A percentile compares a stretch with the other conserved stretches of the same genome.
These are phyloP conservation scores for Cremastobaeus sp. DNA, from an alignment of 2,888 invertebrate species.

Conservation along the genomic window DNA sequence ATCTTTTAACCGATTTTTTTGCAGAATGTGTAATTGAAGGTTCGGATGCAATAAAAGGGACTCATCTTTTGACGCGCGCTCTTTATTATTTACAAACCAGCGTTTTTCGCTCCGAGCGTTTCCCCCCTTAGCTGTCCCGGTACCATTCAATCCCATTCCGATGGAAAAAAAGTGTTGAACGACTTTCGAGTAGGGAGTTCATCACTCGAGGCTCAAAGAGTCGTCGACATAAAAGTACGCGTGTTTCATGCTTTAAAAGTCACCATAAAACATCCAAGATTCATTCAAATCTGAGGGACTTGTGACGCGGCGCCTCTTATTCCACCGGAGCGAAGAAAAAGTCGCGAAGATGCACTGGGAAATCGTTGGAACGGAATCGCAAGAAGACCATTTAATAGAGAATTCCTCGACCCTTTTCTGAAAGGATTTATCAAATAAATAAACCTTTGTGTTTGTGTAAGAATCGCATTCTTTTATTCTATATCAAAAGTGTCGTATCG, in stretches of 20 bases:
- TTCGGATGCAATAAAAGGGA: constrained; percentile 48
- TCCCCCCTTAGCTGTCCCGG: constrained; percentile 36
- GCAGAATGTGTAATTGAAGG: too few relatives aligned
- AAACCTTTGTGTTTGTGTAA: constrained; percentile 35
- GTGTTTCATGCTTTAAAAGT: constrained; percentile 60
- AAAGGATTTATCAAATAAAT: constrained; percentile 47
- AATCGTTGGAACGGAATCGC: constrained; percentile 30
- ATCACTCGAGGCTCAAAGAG: constrained; percentile 60
- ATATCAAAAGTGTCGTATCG: constrained; percentile 44
- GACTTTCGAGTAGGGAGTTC: constrained; percentile 60
- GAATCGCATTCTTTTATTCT: constrained; percentile 50
- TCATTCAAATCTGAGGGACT: constrained; percentile 57
- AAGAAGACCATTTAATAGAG: constrained; percentile 38
- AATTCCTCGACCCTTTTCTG: constrained; percentile 33
- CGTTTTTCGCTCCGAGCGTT: constrained; percentile 47
- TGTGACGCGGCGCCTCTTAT: constrained; percentile 47
- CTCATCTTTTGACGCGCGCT: constrained; percentile 45
- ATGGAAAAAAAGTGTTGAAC: constrained; percentile 60
- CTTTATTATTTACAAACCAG: constrained; percentile 56
- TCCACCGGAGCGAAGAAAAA: constrained; percentile 32
- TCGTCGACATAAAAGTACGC: constrained; percentile 60
- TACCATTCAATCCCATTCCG: constrained; percentile 54
- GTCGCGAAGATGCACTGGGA: constrained; percentile 31
- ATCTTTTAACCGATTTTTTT: too few relatives aligned
- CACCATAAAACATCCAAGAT: constrained; percentile 60